Evolutionary conservation across 2,888 invertebrate species (phyloP), one percentile per base, ranked within the genome.

Genomic region (Acanthococcus lagerstroemiae): DNA sequence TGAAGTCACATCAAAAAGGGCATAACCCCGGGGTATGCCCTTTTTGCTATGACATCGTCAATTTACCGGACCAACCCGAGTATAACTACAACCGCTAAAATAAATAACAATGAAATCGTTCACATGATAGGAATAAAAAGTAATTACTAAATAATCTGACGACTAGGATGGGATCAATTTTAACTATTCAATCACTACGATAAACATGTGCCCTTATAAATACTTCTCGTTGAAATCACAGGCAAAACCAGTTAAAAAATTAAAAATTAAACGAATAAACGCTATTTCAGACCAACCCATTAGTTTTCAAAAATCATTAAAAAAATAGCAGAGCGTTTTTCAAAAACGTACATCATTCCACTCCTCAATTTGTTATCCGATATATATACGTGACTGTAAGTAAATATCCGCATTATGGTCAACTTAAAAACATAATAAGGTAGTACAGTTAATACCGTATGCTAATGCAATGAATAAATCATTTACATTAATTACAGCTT

Each of bases 361-460:
- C 37, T 37, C 37, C n/a, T 37, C 12, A 37, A 37, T 15, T 37
- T n/a, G 37, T 37, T 37, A 2, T n/a, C 12, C 37, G 12, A 15
- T 37, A 37, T 37, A 3, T 2, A 37, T 37, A 37, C 37, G 37
- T 37, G 25, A 52, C 9, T 26, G n/a, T n/a, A 4, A 22, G 52
- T 55, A 57, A 44, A 24, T 26, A 58, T 58, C 58, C 46, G 46
- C 58, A n/a, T 6, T 12, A 58, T 5, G 58, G 57, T 57, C 50
- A 50, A 17, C 46, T 58, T 26, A 58, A 37, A 44, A 44, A 22
- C 24, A 44, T 56, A 21, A 57, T 44, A 37, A 27, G 19, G 19
- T 55, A 30, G 25, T 25, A 44, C 25, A 45, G 58, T 58, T 46
- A 58, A 57, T 26, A 17, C n/a, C 15, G 54, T n/a, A 25, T 44